These are phyloP conservation scores for Zapornia atra DNA, from an alignment of 2,113 vertebrate species.

Conservation along the genomic window DNA sequence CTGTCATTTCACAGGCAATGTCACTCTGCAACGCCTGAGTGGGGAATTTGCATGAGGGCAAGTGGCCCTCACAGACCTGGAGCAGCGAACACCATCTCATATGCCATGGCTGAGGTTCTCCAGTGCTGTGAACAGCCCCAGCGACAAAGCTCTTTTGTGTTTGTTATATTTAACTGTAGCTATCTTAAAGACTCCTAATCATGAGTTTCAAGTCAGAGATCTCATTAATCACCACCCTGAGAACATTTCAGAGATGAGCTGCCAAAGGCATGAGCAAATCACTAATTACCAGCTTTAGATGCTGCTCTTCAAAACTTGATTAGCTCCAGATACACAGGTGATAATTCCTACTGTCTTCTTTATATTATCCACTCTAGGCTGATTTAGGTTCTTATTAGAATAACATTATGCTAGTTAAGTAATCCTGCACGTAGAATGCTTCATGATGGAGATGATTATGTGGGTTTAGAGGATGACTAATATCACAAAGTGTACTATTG, in stretches of 20 bases:
- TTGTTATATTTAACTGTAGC: neutral
- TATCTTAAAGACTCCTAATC: conserved; percentile 19
- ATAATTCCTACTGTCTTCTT: neutral
- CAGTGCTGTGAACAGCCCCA: neutral
- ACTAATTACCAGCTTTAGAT: conserved; percentile 21
- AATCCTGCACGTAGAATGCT: neutral
- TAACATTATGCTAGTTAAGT: conserved; percentile 11
- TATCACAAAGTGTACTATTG: neutral
- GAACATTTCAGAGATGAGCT: conserved; percentile 16
- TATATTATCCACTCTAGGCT: neutral
- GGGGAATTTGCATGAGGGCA: neutral
- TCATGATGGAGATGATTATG: neutral
- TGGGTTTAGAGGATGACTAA: neutral
- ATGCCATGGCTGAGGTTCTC: neutral
- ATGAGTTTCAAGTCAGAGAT: neutral
- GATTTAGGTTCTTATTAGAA: conserved; percentile 3
- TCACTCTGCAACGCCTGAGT: neutral
- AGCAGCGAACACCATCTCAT: neutral
- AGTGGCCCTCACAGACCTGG: neutral
- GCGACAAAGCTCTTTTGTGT: neutral
- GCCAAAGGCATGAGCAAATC: conserved; percentile 30
- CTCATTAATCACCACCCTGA: conserved; percentile 8
- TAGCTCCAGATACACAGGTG: conserved; percentile 23
- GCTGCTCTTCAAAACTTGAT: conserved; percentile 29
- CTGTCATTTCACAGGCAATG: neutral